Conservation (phyloP, 1,140 invertebrate species). For the Drosophila funebris region DNA sequence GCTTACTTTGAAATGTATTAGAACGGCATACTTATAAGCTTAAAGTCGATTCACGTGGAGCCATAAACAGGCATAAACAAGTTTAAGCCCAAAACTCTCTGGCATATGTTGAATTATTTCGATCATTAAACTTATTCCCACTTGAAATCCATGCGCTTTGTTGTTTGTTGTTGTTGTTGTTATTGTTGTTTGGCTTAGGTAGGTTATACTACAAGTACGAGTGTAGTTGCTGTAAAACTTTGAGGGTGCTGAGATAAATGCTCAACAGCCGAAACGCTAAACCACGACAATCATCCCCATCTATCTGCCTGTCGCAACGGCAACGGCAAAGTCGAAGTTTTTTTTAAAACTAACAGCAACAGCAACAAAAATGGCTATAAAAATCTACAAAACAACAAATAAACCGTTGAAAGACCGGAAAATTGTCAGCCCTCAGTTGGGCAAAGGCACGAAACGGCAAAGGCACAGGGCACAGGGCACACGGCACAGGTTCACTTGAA, state of each 20-base stretch:
- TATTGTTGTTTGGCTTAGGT: constrained; percentile 3
- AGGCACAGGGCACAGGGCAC: constrained; percentile 30
- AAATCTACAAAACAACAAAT: constrained; percentile 49
- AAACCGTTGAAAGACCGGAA: constrained; percentile 61
- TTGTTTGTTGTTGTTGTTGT: too few species aligned
- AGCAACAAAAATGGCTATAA: constrained; percentile 61
- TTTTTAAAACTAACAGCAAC: constrained; percentile 66
- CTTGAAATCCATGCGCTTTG: constrained; percentile 51
- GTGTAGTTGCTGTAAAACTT: constrained; percentile 28
- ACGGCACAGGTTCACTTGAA: constrained; percentile 55
- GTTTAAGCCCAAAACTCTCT: constrained; percentile 42
- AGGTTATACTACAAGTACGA: neutral
- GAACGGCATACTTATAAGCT: neutral
- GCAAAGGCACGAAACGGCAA: constrained; percentile 12
- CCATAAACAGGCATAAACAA: constrained; percentile 42
- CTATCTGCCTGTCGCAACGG: constrained; percentile 7
- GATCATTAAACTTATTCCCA: constrained; percentile 70
- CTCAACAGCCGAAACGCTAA: constrained; percentile 53
- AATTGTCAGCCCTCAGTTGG: constrained; percentile 56
- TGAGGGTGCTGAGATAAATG: constrained; percentile 60
- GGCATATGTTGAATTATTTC: constrained; percentile 68
- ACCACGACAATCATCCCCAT: constrained; percentile 56
- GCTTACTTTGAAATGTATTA: neutral
- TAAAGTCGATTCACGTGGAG: constrained; percentile 21
- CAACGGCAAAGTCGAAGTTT: constrained; percentile 54